Percentiles rank a stretch among this genome's conserved stretches.
Evolutionary conservation across 2,888 invertebrate genomes (phyloP).

Genomic region (Lissonota sp.): DNA sequence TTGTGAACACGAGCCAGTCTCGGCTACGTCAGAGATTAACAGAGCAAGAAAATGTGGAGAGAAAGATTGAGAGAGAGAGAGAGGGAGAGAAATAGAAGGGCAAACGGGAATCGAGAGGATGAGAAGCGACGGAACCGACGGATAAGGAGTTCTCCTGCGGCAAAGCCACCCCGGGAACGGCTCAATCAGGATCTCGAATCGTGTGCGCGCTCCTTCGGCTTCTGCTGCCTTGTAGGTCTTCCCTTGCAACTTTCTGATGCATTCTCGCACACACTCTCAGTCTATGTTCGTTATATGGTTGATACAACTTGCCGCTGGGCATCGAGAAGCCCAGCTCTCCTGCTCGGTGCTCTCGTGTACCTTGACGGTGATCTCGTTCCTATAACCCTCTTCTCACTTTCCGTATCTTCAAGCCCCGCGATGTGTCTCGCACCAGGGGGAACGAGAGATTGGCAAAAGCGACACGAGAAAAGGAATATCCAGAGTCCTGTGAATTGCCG

Average conservation of each 20-base stretch:
- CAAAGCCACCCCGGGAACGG: constrained; percentile 61
- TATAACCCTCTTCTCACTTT: constrained; percentile 36
- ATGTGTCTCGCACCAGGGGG: constrained; percentile 22
- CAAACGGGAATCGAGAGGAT: constrained; percentile 23
- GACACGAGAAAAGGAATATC: constrained; percentile 9
- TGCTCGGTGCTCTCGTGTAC: neutral
- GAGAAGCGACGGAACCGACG: constrained; percentile 62
- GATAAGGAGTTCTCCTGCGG: constrained; percentile 64
- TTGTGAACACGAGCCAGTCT: constrained; percentile 34
- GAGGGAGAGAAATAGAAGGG: neutral
- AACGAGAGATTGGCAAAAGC: constrained; percentile 47
- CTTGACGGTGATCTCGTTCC: constrained; percentile 25
- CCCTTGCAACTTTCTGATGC: constrained; percentile 47
- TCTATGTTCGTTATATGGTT: constrained; percentile 10
- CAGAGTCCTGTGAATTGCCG: constrained; percentile 13
- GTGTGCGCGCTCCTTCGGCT: constrained; percentile 62
- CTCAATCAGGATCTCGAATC: constrained; percentile 66
- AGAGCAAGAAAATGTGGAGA: constrained; percentile 41
- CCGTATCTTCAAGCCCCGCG: constrained; percentile 17
- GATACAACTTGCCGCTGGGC: constrained; percentile 39
- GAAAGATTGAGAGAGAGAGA: neutral
- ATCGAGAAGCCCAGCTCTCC: constrained; percentile 13
- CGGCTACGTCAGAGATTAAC: constrained; percentile 1
- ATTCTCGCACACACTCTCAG: constrained; percentile 12
- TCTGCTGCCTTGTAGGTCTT: constrained; percentile 57